Evolutionary conservation across 2,797 vertebrate species (phyloP), one percentile per base, ranked within the genome.

Genomic region (Amblyraja radiata): DNA sequence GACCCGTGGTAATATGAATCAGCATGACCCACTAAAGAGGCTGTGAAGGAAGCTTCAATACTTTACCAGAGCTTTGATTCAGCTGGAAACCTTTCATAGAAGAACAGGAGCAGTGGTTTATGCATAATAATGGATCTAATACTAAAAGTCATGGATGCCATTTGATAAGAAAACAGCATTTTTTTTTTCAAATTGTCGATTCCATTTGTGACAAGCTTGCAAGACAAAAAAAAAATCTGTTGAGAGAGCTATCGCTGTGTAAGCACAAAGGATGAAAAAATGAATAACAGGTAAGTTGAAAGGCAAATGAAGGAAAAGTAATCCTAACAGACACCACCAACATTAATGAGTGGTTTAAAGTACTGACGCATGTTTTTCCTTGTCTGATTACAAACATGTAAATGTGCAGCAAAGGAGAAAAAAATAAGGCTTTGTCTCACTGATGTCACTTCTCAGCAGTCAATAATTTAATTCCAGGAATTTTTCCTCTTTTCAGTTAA

Each of bases 391-490:
- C 25, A 88, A 32, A 84, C 58, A 84, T 58, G 28, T 28, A 84
- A 84, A 61, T 28, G 54, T 25, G 58, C 54, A 68, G 58, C 84
- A n/a, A 71, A 0, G 32, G 3, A 39, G 18, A 1, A 46, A 91
- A 46, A 74, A 90, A 36, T 7, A 74, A 91, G 88, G 90, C 90
- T 74, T 74, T 91, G 88, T 91, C 36, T 91, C 90, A 46, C 32
- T 74, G 68, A 46, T 25, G 68, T 90, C 65, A 90, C 63, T 39
- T 39, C 65, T 88, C 36, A 10, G 9, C 90, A 91, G 68, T 68
- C 68, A 46, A 91, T 10, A 91, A 91, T 91, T 71, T 74, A 14
- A 91, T 91, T 71, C 16, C 90, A 91, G 90, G 65, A 28, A 46
- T 46, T 91, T 54, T 88, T 13, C 9, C 9, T 54, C 21, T 65